Conservation (phyloP, 2,888 invertebrate species). For the Argyra leucocephala region DNA sequence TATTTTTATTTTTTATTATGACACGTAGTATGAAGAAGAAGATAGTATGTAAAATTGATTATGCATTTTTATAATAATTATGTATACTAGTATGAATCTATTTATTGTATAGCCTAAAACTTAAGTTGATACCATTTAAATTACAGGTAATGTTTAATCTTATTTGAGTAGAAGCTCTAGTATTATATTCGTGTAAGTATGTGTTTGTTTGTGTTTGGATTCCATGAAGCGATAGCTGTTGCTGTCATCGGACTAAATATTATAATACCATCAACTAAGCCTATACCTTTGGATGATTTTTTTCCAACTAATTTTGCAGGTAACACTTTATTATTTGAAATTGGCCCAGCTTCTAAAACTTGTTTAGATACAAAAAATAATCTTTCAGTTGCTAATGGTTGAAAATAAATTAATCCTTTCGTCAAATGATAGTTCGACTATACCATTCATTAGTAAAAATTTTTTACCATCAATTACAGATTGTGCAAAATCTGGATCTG, state of each 20-base stretch:
- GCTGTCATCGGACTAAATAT: slow-evolving; percentile 70
- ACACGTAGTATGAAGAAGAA: too few species aligned
- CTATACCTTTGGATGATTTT: slow-evolving; percentile 76
- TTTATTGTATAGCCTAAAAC: too few species aligned
- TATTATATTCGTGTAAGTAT: too few species aligned
- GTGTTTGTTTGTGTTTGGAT: slow-evolving; percentile 63
- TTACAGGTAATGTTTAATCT: too few species aligned
- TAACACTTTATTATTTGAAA: slow-evolving; percentile 57
- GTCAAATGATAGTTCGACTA: slow-evolving; percentile 57
- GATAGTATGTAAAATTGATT: too few species aligned
- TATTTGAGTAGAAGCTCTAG: too few species aligned
- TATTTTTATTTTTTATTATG: too few species aligned
- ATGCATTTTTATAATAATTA: too few species aligned
- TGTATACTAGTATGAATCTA: too few species aligned
- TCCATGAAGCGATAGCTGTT: slow-evolving; percentile 72
- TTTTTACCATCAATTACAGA: slow-evolving; percentile 58
- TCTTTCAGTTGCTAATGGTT: slow-evolving; percentile 62
- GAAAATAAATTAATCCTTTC: slow-evolving; percentile 52
- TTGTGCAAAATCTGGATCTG: slow-evolving; percentile 68
- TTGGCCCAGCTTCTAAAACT: slow-evolving; percentile 62
- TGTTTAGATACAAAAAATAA: slow-evolving; percentile 69
- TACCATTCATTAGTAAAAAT: slow-evolving; percentile 59
- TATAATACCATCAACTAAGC: slow-evolving; percentile 63
- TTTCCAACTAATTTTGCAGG: slow-evolving; percentile 70
- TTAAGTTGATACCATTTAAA: too few species aligned